Conservation (phyloP, 2,888 invertebrate species). For the Melanargia galathea region DNA sequence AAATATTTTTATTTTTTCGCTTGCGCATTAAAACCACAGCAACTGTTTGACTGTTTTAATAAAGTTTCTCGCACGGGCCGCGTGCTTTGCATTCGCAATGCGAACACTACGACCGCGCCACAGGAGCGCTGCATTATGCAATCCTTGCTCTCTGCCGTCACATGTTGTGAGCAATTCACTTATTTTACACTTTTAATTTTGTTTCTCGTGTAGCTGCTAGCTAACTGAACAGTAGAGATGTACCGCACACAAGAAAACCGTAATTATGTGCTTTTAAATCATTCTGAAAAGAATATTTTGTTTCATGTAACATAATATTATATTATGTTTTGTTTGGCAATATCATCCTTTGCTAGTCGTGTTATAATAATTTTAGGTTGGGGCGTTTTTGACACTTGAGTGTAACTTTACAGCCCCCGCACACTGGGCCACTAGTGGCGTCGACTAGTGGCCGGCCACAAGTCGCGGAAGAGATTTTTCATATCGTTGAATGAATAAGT, state of each 20-base stretch:
- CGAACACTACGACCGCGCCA: too few relatives aligned
- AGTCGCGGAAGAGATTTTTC: too few relatives aligned
- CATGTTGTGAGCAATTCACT: slow-evolving; percentile 9
- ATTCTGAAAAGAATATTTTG: not conserved
- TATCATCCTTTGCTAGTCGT: too few relatives aligned
- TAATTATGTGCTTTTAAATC: not conserved
- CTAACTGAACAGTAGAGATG: not conserved
- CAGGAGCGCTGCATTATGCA: slow-evolving; percentile 2
- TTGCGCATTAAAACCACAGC: not conserved
- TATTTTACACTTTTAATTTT: slow-evolving; percentile 1
- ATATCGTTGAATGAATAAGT: too few relatives aligned
- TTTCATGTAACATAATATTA: too few relatives aligned
- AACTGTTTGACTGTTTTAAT: slow-evolving; percentile 1
- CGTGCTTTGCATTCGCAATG: not conserved
- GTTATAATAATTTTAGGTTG: too few relatives aligned
- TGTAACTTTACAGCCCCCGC: too few relatives aligned
- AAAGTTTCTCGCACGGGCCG: not conserved
- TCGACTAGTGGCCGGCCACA: too few relatives aligned
- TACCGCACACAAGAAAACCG: not conserved
- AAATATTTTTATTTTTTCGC: too few relatives aligned
- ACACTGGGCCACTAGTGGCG: too few relatives aligned
- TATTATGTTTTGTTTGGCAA: too few relatives aligned
- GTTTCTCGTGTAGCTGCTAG: not conserved
- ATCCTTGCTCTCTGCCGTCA: not conserved
- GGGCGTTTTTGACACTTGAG: too few relatives aligned